Evolutionary conservation across 1,140 invertebrate species (phyloP).

Genomic region (Phymorhynchus buccinoides): DNA sequence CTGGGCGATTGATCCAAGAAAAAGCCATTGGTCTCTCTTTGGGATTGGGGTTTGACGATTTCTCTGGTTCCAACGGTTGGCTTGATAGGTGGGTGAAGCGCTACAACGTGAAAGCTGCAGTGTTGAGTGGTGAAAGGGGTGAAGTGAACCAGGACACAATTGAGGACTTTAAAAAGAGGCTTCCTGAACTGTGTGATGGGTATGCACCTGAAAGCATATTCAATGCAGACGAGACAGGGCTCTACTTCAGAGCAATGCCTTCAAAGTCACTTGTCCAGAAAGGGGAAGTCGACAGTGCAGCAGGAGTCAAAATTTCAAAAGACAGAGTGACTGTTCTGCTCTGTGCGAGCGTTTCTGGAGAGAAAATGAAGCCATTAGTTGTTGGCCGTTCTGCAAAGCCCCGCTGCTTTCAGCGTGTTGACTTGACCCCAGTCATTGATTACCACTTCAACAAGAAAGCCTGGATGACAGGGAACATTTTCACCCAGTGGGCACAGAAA

Average conservation of each 20-base stretch:
- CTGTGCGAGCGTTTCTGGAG: neutral
- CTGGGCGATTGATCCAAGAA: neutral
- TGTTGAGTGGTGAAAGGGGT: neutral
- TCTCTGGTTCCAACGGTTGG: neutral
- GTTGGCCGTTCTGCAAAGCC: conserved; percentile 48
- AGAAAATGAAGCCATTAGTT: conserved; percentile 48
- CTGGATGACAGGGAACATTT: conserved; percentile 58
- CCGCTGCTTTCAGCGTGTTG: conserved; percentile 50
- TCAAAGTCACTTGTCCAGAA: neutral
- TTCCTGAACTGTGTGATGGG: neutral
- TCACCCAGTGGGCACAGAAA: conserved; percentile 56
- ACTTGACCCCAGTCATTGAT: conserved; percentile 34
- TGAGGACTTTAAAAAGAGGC: neutral
- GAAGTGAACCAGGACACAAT: neutral
- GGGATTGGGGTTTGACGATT: neutral
- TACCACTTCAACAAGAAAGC: conserved; percentile 25
- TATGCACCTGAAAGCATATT: neutral
- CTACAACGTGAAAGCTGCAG: neutral
- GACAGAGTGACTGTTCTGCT: neutral
- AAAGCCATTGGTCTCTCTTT: neutral
- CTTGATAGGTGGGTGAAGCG: neutral
- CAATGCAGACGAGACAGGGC: neutral
- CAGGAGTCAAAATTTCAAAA: conserved; percentile 6
- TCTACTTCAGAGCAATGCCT: neutral
- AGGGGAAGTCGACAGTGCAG: neutral